Conservation (phyloP, 92 coral and sea anemone genomes). For the Phenganax marumi region DNA sequence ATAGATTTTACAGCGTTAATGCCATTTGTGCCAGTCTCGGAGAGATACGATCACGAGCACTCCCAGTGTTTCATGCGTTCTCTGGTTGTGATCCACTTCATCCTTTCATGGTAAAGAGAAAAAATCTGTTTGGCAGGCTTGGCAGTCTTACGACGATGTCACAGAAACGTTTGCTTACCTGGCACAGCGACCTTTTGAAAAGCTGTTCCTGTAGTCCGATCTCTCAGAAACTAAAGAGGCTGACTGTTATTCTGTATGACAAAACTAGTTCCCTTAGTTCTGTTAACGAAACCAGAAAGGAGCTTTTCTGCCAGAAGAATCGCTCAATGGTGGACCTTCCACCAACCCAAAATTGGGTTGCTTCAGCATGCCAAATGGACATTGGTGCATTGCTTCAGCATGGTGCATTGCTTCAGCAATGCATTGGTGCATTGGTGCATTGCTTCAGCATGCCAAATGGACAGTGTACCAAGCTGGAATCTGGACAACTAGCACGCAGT, state of each 20-base stretch:
- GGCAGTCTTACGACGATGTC: not conserved
- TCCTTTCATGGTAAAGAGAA: conserved; percentile 31
- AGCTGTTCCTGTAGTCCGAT: not conserved
- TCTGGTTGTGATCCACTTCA: conserved; percentile 46
- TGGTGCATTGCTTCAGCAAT: too few species aligned
- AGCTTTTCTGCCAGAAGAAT: not conserved
- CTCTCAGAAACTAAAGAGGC: not conserved
- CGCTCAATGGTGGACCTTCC: not conserved
- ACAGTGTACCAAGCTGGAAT: conserved; percentile 46
- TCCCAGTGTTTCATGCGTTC: conserved; percentile 47
- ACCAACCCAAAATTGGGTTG: conserved; percentile 6
- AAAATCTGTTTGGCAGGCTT: conserved; percentile 33
- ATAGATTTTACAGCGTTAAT: conserved; percentile 6
- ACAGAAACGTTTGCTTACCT: conserved; percentile 5
- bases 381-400: too few species aligned
- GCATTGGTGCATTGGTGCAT: too few species aligned
- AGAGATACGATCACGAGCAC: conserved; percentile 34
- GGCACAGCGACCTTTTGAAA: not conserved
- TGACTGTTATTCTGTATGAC: conserved; percentile 4
- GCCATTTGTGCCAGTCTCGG: conserved; percentile 23
- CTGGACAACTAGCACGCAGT: conserved; percentile 45
- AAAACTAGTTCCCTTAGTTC: conserved; percentile 2
- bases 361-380: too few species aligned
- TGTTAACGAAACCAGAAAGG: not conserved
- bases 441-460: conserved; percentile 35